Base-by-base conservation (phyloP, 2,797 vertebrate genomes). In the Poliocrania exsul region DNA sequence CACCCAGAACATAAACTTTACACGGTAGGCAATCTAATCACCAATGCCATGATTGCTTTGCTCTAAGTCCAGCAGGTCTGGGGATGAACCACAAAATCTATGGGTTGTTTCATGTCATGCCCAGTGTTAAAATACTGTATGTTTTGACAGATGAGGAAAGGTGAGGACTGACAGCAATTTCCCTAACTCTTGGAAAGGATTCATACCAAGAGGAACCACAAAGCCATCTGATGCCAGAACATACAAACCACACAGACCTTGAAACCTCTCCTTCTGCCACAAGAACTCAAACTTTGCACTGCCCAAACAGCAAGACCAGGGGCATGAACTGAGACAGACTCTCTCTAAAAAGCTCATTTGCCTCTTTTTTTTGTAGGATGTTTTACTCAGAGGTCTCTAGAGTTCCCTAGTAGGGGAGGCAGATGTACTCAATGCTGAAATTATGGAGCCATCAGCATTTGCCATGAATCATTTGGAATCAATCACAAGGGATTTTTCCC, bases 11-110 rank as follows among this genome's bases (percentile, higher is more conserved):
- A 16, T 8, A 40, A 50, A 29, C 28, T 38, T 67, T 53, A 60
- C 0, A 60, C 0, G 0, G 56, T 6, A 87, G n/a, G 69, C 0
- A 1, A 51, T 57, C 13, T 25, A 60, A 61, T 46, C 70, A 40
- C 74, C 47, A 25, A 4, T 18, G 9, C 72, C 28, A 14, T 2
- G 16, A 65, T 4, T 82, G 33, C 50, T 86, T 71, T 78, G 50
- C 67, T 77, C 0, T 13, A 64, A 60, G 49, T 56, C 58, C 58
- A 69, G 61, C 20, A 26, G 29, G 28, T 33, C n/a, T 38, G 77
- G 37, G 49, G 47, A 57, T 19, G n/a, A 33, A 29, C 50, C 50
- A 61, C 53, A 58, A 89, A 85, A 71, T 29, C 82, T 16, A n/a
- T 6, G 53, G 29, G 28, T 13, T 61, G 35, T 38, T 87, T 60